Conservation (phyloP, 2,113 vertebrate species). For the Pomatorhinus ruficollis region DNA sequence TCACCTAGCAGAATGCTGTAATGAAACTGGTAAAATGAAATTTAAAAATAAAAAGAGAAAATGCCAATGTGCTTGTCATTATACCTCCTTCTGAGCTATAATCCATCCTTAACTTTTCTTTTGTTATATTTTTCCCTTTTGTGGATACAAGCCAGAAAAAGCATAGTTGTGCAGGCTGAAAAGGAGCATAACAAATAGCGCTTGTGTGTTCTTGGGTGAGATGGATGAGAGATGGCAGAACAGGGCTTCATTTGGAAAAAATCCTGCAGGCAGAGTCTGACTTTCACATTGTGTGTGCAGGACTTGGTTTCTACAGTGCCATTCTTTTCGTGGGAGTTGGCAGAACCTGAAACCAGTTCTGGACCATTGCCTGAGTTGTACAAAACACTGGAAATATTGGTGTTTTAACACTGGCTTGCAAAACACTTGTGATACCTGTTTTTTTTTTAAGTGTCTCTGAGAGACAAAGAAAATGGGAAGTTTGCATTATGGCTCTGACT, state of each 20-base stretch:
- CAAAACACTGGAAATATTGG: not conserved
- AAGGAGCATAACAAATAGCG: conserved; percentile 35
- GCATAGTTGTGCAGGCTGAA: conserved; percentile 55
- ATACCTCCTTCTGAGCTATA: conserved; percentile 66
- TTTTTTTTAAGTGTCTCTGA: not conserved
- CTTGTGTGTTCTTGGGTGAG: conserved; percentile 33
- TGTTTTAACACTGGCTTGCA: not conserved
- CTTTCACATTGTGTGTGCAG: not conserved
- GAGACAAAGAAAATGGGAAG: not conserved
- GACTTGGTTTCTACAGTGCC: not conserved
- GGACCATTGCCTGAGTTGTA: not conserved
- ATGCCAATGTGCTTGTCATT: conserved; percentile 75
- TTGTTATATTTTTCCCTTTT: conserved; percentile 67
- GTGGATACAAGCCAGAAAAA: conserved; percentile 75
- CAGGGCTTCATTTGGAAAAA: conserved; percentile 2
- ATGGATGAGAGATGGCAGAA: conserved; percentile 32
- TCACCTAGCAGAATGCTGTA: conserved; percentile 9
- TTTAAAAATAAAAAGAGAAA: conserved; percentile 43
- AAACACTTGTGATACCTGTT: not conserved
- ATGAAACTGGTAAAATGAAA: conserved; percentile 40
- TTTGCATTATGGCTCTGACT: not conserved
- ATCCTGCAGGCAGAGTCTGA: not conserved
- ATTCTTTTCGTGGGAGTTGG: not conserved
- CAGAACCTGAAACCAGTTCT: not conserved
- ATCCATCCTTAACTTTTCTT: conserved; percentile 69